Evolutionary conservation across 2,113 vertebrate species (phyloP).

Genomic region (Girardinichthys multiradiatus): DNA sequence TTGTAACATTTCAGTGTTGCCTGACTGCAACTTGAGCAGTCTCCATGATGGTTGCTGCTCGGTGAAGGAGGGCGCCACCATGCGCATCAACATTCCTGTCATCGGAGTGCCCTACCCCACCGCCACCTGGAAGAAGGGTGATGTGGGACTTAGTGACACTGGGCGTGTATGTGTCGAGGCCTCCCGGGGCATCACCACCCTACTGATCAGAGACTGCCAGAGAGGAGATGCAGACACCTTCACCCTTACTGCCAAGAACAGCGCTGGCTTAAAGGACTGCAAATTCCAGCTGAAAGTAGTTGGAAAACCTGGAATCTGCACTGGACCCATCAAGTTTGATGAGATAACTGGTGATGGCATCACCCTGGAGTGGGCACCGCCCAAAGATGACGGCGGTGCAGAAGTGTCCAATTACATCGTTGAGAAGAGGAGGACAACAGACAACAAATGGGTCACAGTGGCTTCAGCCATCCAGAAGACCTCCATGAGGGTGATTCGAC

Average conservation of each 20-base stretch:
- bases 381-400: constrained; percentile 93
- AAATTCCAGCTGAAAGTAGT: constrained; percentile 91
- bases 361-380: constrained; percentile 93
- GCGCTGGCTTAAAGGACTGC: constrained; percentile 90
- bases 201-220: constrained; percentile 92
- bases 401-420: constrained; percentile 98
- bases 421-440: constrained; percentile 93
- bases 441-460: constrained; percentile 95
- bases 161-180: constrained; percentile 91
- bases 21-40: constrained; percentile 90
- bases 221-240: constrained; percentile 92
- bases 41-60: constrained; percentile 87
- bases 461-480: constrained; percentile 98
- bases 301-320: constrained; percentile 95
- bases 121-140: constrained; percentile 93
- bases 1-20: constrained; percentile 80
- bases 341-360: constrained; percentile 96
- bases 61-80: constrained; percentile 93
- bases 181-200: constrained; percentile 86
- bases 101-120: constrained; percentile 87
- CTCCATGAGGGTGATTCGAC: constrained; percentile 91
- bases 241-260: constrained; percentile 87
- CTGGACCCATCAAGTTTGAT: constrained; percentile 93
- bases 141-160: constrained; percentile 83
- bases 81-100: constrained; percentile 91